These are phyloP conservation scores for Erinaceus europaeus DNA, from an alignment of 2,113 vertebrate species.

Conservation along the genomic window DNA sequence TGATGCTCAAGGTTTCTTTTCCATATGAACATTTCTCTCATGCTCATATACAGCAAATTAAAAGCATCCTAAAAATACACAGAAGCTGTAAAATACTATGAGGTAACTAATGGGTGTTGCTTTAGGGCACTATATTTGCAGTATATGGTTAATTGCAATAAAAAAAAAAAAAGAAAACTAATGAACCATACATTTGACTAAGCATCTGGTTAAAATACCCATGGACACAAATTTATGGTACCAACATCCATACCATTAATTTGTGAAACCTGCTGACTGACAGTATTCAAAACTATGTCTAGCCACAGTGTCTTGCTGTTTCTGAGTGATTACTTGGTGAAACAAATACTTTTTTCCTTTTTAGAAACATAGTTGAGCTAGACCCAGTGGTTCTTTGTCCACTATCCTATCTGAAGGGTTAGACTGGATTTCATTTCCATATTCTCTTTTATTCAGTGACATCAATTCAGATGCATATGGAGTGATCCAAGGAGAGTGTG, in stretches of 20 bases:
- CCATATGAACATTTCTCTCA: too few relatives aligned
- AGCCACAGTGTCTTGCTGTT: background rate
- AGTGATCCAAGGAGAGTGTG: too few relatives aligned
- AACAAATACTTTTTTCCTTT: background rate
- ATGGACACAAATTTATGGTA: accelerated
- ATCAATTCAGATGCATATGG: background rate
- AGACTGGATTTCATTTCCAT: background rate
- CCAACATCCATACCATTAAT: too few relatives aligned
- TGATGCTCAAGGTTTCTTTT: too few relatives aligned
- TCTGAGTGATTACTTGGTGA: background rate
- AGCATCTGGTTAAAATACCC: too few relatives aligned
- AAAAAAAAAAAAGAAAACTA: background rate
- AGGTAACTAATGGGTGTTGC: too few relatives aligned
- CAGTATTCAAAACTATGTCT: background rate
- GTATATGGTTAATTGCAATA: background rate
- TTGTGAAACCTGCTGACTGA: background rate
- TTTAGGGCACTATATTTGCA: too few relatives aligned
- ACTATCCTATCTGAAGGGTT: background rate
- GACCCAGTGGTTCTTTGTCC: too few relatives aligned
- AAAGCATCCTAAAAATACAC: too few relatives aligned
- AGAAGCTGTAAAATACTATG: background rate
- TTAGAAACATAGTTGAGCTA: background rate
- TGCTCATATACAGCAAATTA: too few relatives aligned
- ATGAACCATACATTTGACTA: background rate
- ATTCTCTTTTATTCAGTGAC: accelerated